These are phyloP conservation scores for Caenorhabditis japonica DNA, from an alignment of 2,888 invertebrate species.

Conservation along the genomic window DNA sequence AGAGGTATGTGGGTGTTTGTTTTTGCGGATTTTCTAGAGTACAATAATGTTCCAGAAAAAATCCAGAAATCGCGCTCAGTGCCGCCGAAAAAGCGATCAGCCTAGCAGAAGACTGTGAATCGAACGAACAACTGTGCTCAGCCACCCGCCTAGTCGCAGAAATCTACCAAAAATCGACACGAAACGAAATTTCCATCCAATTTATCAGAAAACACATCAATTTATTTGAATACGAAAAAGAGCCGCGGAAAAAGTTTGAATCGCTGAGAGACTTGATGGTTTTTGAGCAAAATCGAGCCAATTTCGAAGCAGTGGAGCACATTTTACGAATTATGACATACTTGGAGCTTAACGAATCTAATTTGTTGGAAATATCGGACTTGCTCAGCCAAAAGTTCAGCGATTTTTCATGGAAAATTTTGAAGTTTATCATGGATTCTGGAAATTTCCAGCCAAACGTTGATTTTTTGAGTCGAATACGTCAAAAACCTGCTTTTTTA, in stretches of 20 bases:
- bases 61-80: slow-evolving; percentile 33
- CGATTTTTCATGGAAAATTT: too few relatives aligned
- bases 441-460: too few relatives aligned
- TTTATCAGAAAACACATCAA: slow-evolving; percentile 34
- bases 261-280: slow-evolving; percentile 25
- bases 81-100: slow-evolving; percentile 45
- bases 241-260: slow-evolving; percentile 12
- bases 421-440: too few relatives aligned
- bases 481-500: slow-evolving; percentile 5
- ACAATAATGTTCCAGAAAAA: slow-evolving; percentile 31
- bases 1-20: slow-evolving; percentile 14
- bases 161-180: slow-evolving; percentile 18
- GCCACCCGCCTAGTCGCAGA: slow-evolving; percentile 32
- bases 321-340: slow-evolving; percentile 16
- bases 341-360: slow-evolving; percentile 1
- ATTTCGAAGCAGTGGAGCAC: slow-evolving; percentile 5
- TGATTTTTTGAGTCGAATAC: not conserved
- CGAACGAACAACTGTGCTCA: slow-evolving; percentile 15
- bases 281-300: slow-evolving; percentile 8
- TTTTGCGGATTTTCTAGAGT: not conserved
- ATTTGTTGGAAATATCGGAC: too few relatives aligned
- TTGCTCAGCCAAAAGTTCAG: too few relatives aligned
- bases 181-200: slow-evolving; percentile 24
- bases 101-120: slow-evolving; percentile 49
- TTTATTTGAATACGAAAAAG: slow-evolving; percentile 37